Evolutionary conservation across 2,888 invertebrate genomes (phyloP), one percentile per base, ranked within the genome.

Genomic region (Phymatocera aterrima): DNA sequence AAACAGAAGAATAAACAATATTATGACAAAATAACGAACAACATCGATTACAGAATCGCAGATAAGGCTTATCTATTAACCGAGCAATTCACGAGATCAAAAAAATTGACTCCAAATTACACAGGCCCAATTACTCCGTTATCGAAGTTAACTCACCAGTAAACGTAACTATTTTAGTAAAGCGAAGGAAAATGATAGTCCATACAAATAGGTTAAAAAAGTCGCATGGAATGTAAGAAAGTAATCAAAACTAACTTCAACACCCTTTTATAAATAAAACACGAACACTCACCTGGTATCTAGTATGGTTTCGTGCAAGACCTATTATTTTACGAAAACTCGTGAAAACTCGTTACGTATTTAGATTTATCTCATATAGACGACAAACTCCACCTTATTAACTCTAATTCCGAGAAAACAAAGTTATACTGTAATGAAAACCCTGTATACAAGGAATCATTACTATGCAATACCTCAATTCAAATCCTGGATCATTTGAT

Each of bases 1-100:
- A 85, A 86, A 78, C 28, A 77, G 68, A 83, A 79, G 78, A 83
- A 82, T 51, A 85, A 84, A 82, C 60, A 80, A 60, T 78, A 80
- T 24, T 84, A 83, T 72, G 83, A 84, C 74, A 80, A 77, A 74
- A 80, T 78, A 70, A 80, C 54, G 51, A 81, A 82, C 40, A 75
- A 70, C 21, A 34, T 60, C 15, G 40, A 78, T 31, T 85, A 79
- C 79, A 77, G 81, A 70, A 54, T 82, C 24, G 81, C 79, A 48
- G 84, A 84, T 65, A 2, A 74, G 68, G 84, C 84, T 31, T 82
- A 78, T 24, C 31, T 83, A 21, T 21, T 79, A 68, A 78, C 34
- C 28, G 75, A 81, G 80, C 64, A 80, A 54, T 54, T 80, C 2
- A 78, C 80, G n/a, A 54, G 34, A 12, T 79, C 78, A 24, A 78